phyloP scores from a whole-genome alignment of 2,797 vertebrate genomes.

The Acanthurus tractus region DNA sequence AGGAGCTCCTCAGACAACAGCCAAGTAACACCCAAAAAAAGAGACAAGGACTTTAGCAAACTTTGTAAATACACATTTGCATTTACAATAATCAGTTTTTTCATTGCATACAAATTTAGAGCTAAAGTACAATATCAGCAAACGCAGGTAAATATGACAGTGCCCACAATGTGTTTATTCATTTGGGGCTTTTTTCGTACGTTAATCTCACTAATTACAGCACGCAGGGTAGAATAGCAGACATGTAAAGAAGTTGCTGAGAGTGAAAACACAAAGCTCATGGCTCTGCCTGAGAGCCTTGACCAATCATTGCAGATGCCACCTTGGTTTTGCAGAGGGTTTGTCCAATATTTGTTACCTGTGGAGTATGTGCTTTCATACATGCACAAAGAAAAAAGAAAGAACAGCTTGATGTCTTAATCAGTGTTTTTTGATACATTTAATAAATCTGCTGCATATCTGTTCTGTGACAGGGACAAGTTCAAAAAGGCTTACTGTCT shows the following conservation, averaged over 20 bases:
- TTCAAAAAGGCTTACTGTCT: neutral
- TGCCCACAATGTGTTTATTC: neutral
- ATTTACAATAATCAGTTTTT: neutral
- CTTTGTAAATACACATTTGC: neutral
- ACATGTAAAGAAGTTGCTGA: neutral
- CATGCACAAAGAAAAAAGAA: neutral
- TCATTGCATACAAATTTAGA: neutral
- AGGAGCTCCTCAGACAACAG: too few species aligned
- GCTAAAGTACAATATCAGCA: neutral
- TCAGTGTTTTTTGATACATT: neutral
- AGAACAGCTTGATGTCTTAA: neutral
- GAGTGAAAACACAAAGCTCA: neutral
- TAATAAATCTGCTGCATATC: neutral
- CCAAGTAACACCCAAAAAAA: too few species aligned
- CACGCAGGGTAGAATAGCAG: too few species aligned
- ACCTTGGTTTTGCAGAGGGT: neutral
- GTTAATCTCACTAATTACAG: neutral
- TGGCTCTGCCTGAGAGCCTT: too few species aligned
- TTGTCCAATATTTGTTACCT: neutral
- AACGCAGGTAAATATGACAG: neutral
- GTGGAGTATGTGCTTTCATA: neutral
- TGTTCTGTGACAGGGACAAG: neutral
- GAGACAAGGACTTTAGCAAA: too few species aligned
- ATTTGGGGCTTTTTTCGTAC: too few species aligned
- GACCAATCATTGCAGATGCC: neutral